These are phyloP conservation scores for Drosophila atroscutellata DNA, from an alignment of 2,888 invertebrate species.

Conservation along the genomic window DNA sequence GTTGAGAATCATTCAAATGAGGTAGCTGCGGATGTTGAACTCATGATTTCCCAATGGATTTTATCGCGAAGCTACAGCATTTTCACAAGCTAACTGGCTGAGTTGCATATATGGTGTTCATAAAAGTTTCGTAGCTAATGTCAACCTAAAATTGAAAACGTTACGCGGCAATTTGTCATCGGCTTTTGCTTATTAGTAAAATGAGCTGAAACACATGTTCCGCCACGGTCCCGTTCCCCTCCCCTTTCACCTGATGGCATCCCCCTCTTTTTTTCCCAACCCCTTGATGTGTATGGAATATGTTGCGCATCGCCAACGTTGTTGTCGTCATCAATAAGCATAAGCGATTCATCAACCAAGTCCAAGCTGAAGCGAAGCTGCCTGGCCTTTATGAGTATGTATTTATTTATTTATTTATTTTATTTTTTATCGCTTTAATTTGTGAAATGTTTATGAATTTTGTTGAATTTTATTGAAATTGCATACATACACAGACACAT, in stretches of 20 bases:
- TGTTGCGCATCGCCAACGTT: conserved; percentile 24
- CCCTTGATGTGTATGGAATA: conserved; percentile 12
- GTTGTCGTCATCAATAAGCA: conserved; percentile 63
- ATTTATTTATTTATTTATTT: background rate
- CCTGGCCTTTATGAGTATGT: conserved; percentile 22
- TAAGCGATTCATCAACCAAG: conserved; percentile 56
- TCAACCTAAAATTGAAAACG: conserved; percentile 61
- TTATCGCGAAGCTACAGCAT: background rate
- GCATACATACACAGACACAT: background rate
- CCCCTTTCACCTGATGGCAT: background rate
- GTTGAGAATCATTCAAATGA: background rate
- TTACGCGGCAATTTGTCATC: conserved; percentile 72
- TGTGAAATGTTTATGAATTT: conserved; percentile 39
- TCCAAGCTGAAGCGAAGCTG: conserved; percentile 12
- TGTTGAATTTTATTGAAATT: conserved; percentile 27
- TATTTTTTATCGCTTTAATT: background rate
- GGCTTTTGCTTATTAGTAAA: conserved; percentile 74
- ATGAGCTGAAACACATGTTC: conserved; percentile 76
- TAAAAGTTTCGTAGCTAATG: conserved; percentile 39
- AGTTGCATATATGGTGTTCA: conserved; percentile 23
- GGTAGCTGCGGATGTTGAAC: background rate
- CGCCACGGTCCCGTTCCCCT: background rate
- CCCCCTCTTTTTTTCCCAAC: background rate
- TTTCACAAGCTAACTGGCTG: conserved; percentile 5
- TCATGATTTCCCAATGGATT: conserved; percentile 4